Base-by-base conservation (phyloP, 2,888 invertebrate genomes). In the Melanargia galathea region DNA sequence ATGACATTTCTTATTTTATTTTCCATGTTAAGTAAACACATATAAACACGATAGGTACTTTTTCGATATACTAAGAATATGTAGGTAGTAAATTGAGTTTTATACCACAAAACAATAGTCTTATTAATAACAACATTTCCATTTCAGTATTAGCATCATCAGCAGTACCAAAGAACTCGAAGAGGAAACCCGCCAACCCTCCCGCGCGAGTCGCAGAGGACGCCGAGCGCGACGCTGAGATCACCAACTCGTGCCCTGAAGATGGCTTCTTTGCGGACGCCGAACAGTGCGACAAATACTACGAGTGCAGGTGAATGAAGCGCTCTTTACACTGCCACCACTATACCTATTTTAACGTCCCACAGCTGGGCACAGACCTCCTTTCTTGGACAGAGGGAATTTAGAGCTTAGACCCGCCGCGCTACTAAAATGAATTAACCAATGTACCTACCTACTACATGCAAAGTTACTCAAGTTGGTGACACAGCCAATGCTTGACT, bases 201-300 rank as follows among this genome's bases (percentile, higher is more conserved):
- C 87, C 90, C 0, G 66, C 80, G 5, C 75, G 81, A 24, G 74
- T 78, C 2, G 73, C 73, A 0, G 78, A 77, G 0, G 84, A 83
- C 3, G 43, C 80, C 1, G 92, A 92, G 20, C 70, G 79, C 6
- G 87, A 90, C 46, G 93, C 93, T 0, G 93, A 93, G 56, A 92
- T 93, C 74, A 93, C 92, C 65, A 90, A 93, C 70, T 92, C 94
- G 20, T 97, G 97, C 75, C 97, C 97, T 0, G 96, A 96, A 74
- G 94, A 95, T 73, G 97, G 97, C 8, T 97, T 93, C 87, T 97
- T 96, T 79, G 96, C 97, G 10, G 97, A 97, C 78, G 94, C 95
- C 13, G 94, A 95, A 75, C 97, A 97, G 86, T 97, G 97, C 79
- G 97, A 97, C 88, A 96, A 96, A 84, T 97, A 97, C 79, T 95